Percentiles rank a stretch among this genome's conserved stretches.
These are phyloP conservation scores for Aurelia sp. DNA, from an alignment of 30 jellyfish, hydroid and myxozoan species.

Conservation along the genomic window DNA sequence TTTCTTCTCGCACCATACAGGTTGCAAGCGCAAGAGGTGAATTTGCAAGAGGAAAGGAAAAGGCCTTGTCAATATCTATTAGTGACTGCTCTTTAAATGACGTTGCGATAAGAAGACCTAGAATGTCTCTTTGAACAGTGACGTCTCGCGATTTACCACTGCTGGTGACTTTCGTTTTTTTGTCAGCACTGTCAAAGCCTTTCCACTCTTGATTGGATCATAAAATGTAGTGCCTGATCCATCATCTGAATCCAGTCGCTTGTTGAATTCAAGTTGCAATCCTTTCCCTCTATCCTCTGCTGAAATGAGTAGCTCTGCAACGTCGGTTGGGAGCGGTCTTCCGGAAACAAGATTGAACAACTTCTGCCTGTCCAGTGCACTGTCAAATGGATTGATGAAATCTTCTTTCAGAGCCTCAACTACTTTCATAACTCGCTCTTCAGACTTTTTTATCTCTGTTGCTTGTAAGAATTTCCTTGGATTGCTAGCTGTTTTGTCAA, in stretches of 20 bases:
- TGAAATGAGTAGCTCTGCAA: background rate
- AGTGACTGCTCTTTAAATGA: background rate
- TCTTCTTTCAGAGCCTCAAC: constrained; percentile 35
- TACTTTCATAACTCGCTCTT: constrained; percentile 13
- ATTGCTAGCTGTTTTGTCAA: background rate
- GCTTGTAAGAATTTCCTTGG: constrained; percentile 29
- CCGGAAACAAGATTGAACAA: constrained; percentile 25
- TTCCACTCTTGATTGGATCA: background rate
- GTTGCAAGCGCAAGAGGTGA: constrained; percentile 6
- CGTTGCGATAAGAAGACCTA: constrained; percentile 8
- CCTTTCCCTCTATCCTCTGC: constrained; percentile 10
- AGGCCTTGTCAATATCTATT: too few species aligned
- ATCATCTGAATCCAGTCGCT: constrained; percentile 13
- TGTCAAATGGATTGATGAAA: constrained; percentile 53
- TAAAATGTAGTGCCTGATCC: background rate
- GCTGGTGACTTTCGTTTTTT: background rate
- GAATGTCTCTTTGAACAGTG: too few species aligned
- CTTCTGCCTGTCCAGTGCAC: constrained; percentile 19
- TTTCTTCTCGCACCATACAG: constrained; percentile 19
- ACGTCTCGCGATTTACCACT: background rate
- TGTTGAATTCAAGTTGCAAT: constrained; percentile 1
- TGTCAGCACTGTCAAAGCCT: too few species aligned
- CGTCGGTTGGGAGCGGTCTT: constrained; percentile 10
- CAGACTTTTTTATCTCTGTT: constrained; percentile 42
- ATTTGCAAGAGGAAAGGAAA: constrained; percentile 9